Conservation (phyloP, 1,140 invertebrate species). For the Patella vulgata region DNA sequence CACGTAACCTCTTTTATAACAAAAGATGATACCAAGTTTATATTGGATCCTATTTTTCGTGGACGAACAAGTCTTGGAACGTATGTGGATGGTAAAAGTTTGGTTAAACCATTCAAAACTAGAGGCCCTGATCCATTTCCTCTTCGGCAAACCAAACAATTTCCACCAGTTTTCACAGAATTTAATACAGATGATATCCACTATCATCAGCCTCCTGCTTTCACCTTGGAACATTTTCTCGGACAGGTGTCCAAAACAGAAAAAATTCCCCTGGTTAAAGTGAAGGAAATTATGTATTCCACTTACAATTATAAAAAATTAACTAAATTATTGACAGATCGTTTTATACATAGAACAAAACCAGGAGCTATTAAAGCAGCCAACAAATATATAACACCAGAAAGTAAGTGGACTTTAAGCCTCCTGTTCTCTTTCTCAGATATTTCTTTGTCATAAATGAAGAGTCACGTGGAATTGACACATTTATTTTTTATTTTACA, state of each 20-base stretch:
- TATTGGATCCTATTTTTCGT: slow-evolving; percentile 58
- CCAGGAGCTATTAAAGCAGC: no score
- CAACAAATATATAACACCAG: slow-evolving; percentile 36
- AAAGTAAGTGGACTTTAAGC: slow-evolving; percentile 37
- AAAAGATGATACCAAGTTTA: slow-evolving; percentile 52
- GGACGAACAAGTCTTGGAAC: slow-evolving; percentile 53
- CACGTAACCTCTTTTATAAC: slow-evolving; percentile 36
- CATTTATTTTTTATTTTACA: no score
- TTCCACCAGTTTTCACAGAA: slow-evolving; percentile 40
- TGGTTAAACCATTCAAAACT: slow-evolving; percentile 56
- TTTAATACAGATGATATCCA: slow-evolving; percentile 51
- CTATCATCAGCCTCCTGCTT: slow-evolving; percentile 55
- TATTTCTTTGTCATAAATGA: no score
- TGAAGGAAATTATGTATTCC: slow-evolving; percentile 51
- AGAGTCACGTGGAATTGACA: no score
- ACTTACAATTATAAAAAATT: slow-evolving; percentile 61
- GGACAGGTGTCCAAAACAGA: slow-evolving; percentile 41
- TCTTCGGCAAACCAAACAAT: slow-evolving; percentile 37
- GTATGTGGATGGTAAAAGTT: slow-evolving; percentile 57
- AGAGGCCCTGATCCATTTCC: slow-evolving; percentile 58
- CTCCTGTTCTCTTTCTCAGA: no score
- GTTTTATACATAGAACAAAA: slow-evolving; percentile 10
- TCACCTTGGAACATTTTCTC: slow-evolving; percentile 60
- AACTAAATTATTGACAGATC: slow-evolving; percentile 51
- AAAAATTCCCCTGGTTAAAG: slow-evolving; percentile 42